A percentile compares a stretch with the other conserved stretches of the same genome.
Evolutionary conservation across 1,140 invertebrate species (phyloP).

Genomic region (Asbolus verrucosus): DNA sequence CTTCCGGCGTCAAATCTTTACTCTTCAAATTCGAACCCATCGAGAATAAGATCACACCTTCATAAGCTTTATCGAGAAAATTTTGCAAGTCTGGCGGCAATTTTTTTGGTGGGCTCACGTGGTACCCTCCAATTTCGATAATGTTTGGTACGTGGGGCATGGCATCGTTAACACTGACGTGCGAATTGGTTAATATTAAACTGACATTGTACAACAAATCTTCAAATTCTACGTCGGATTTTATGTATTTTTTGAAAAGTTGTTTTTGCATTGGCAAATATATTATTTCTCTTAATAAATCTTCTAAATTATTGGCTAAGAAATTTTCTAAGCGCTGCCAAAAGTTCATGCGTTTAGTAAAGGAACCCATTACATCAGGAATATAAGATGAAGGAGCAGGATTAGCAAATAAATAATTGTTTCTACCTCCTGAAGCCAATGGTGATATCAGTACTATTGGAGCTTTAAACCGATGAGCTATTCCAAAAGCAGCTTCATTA

Average conservation of each 20-base stretch:
- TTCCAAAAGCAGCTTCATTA: constrained; percentile 20
- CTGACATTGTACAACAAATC: constrained; percentile 65
- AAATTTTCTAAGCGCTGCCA: constrained; percentile 13
- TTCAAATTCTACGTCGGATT: constrained; percentile 65
- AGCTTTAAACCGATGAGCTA: constrained; percentile 19
- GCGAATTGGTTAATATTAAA: constrained; percentile 69
- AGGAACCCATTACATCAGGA: neutral
- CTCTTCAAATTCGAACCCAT: constrained; percentile 67
- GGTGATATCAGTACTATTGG: neutral
- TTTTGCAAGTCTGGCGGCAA: constrained; percentile 67
- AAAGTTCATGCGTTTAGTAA: constrained; percentile 8
- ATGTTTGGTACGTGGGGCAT: constrained; percentile 63
- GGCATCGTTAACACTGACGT: constrained; percentile 60
- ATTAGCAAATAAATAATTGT: constrained; percentile 1
- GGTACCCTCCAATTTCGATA: constrained; percentile 68
- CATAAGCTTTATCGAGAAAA: constrained; percentile 65
- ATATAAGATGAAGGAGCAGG: constrained; percentile 7
- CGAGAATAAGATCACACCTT: constrained; percentile 68
- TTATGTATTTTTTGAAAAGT: constrained; percentile 54
- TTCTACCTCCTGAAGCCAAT: neutral
- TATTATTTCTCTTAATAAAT: neutral
- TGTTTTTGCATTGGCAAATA: constrained; percentile 3
- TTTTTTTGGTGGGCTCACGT: constrained; percentile 63
- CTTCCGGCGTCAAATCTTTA: constrained; percentile 63
- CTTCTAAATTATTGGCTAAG: neutral